Evolutionary conservation across 2,113 vertebrate species (phyloP).

Genomic region (Ptilonorhynchus violaceus): DNA sequence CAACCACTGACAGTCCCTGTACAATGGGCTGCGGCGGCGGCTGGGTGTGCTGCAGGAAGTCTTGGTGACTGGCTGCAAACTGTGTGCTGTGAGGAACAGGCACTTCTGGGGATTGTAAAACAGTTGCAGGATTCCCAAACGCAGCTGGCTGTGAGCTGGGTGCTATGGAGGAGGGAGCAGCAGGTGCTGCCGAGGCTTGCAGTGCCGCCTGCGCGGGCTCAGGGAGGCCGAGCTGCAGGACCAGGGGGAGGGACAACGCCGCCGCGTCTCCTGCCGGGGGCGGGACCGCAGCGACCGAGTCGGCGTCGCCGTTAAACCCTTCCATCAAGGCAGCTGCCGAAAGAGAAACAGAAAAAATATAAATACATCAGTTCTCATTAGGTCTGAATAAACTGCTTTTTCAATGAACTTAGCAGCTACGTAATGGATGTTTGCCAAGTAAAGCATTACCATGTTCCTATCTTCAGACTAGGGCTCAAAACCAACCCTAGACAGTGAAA

Average conservation of each 20-base stretch:
- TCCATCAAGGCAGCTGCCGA: slow-evolving; percentile 82
- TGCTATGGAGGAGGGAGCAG: slow-evolving; percentile 63
- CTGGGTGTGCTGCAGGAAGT: slow-evolving; percentile 80
- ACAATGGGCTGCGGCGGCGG: slow-evolving; percentile 66
- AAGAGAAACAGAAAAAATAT: not conserved
- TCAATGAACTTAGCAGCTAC: not conserved
- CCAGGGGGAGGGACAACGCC: slow-evolving; percentile 79
- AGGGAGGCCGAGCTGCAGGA: slow-evolving; percentile 75
- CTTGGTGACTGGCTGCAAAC: slow-evolving; percentile 79
- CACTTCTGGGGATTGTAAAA: slow-evolving; percentile 84
- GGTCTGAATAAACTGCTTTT: not conserved
- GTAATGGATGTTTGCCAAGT: not conserved
- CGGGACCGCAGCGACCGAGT: slow-evolving; percentile 64
- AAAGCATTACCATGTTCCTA: not conserved
- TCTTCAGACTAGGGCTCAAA: not conserved
- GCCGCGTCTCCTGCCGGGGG: slow-evolving; percentile 71
- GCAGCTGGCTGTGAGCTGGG: slow-evolving; percentile 73
- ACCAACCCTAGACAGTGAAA: not conserved
- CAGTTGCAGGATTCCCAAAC: slow-evolving; percentile 74
- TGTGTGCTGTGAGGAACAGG: slow-evolving; percentile 81
- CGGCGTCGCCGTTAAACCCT: slow-evolving; percentile 76
- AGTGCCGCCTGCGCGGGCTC: slow-evolving; percentile 73
- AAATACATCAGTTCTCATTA: not conserved
- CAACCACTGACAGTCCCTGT: slow-evolving; percentile 73
- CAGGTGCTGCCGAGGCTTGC: slow-evolving; percentile 67